Conservation (phyloP, 2,888 invertebrate species). For the Phyllotreta striolata region DNA sequence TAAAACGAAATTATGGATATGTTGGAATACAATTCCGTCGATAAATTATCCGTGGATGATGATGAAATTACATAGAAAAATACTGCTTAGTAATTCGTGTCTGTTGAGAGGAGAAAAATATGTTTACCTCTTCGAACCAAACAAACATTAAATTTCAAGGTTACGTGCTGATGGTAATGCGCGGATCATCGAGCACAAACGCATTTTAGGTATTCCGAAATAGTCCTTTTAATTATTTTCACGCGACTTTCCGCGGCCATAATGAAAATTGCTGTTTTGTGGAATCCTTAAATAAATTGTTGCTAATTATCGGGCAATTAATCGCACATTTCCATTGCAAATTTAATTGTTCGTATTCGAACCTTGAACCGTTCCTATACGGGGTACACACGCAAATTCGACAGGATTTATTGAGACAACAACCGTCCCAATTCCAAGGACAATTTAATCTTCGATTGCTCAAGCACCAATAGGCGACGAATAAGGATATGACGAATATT, state of each 20-base stretch:
- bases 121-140: conserved; percentile 23
- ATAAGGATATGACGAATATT: conserved; percentile 26
- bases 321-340: neutral
- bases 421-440: conserved; percentile 21
- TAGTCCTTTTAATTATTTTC: conserved; percentile 19
- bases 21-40: conserved; percentile 6
- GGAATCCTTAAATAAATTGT: conserved; percentile 1
- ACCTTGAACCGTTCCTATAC: conserved; percentile 10
- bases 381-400: conserved; percentile 4
- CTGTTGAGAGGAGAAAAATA: conserved; percentile 14
- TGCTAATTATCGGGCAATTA: conserved; percentile 7
- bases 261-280: neutral
- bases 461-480: conserved; percentile 15
- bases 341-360: neutral
- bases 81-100: conserved; percentile 14
- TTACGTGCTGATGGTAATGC: conserved; percentile 14
- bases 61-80: conserved; percentile 14
- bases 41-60: conserved; percentile 3
- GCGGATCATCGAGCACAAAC: conserved; percentile 23
- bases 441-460: conserved; percentile 24
- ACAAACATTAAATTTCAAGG: conserved; percentile 26
- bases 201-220: conserved; percentile 5
- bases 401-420: conserved; percentile 14
- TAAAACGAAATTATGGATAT: neutral
- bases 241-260: too few species aligned